These are phyloP conservation scores for Archilochus colubris DNA, from an alignment of 2,113 vertebrate genomes.

Conservation along the genomic window DNA sequence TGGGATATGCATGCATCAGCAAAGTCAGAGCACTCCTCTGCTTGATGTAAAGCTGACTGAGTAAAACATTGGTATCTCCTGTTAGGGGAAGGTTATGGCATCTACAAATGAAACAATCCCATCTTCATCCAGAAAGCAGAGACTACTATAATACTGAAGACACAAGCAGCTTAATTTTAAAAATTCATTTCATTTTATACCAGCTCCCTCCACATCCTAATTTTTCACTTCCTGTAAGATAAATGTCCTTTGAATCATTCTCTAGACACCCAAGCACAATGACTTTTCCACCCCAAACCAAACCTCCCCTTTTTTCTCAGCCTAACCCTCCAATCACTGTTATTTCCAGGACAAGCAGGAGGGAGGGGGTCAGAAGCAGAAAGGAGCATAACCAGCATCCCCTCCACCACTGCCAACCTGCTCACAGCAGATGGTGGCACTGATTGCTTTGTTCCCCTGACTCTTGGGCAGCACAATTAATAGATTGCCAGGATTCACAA, in stretches of 20 bases:
- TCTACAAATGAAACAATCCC: neutral
- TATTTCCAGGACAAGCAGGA: neutral
- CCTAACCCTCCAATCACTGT: neutral
- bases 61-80: neutral
- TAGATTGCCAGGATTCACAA: neutral
- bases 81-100: neutral
- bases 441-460: constrained; percentile 33
- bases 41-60: neutral
- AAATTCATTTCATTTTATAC: neutral
- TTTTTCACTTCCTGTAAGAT: neutral
- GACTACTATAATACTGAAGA: neutral
- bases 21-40: neutral
- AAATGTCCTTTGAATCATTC: neutral
- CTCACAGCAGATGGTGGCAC: constrained; percentile 51
- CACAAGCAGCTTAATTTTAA: neutral
- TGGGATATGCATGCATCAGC: fast-evolving
- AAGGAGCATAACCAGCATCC: neutral
- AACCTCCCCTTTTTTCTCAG: neutral
- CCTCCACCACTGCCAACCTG: neutral
- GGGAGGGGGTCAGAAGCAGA: neutral
- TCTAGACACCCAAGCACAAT: neutral
- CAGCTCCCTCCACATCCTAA: neutral
- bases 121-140: neutral
- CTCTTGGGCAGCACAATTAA: neutral
- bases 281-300: neutral